Evolutionary conservation across 2,797 vertebrate species (phyloP), one percentile per base, ranked within the genome.

Genomic region (Malurus leucopterus): DNA sequence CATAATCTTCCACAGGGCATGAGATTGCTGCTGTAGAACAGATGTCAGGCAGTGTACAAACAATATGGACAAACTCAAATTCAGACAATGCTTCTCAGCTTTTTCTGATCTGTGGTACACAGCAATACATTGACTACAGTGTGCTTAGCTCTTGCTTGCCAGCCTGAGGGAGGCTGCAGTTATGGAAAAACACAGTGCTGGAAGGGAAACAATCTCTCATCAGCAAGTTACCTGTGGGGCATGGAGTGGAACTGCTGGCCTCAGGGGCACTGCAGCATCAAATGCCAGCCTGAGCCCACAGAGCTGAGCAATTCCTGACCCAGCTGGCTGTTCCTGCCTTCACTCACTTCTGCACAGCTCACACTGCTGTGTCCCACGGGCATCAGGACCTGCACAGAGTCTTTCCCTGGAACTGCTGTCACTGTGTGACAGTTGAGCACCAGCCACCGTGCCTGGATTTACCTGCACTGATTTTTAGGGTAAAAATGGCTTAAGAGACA

Each of bases 391-490:
- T 54, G 57, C 71, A 64, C 32, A 15, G 61, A 84, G 47, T 75
- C 54, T 74, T 79, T 65, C 55, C 44, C 40, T 40, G 58, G 11
- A 1, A 0, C 11, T 8, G 8, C 9, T 61, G 57, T 47, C 87
- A 72, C 79, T n/a, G 27, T 51, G 76, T 58, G 86, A 88, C 73
- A 34, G 3, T 4, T 4, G 3, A 51, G 17, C 64, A 54, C 44
- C 75, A 55, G 19, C 65, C 57, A 58, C 22, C 0, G 1, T 51
- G 62, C 62, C 75, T 80, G 47, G 46, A 46, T 74, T 79, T 76
- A 89, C 38, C 69, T 72, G 41, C 69, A 73, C 70, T 46, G 65
- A 69, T 69, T 89, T 38, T 71, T 46, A 90, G 62, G 51, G 69
- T 77, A 69, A 90, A 89, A 88, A 21, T 23, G 23, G 16, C 36